These are phyloP conservation scores for Trachelus troglodyta DNA, from an alignment of 2,888 invertebrate genomes.

Conservation along the genomic window DNA sequence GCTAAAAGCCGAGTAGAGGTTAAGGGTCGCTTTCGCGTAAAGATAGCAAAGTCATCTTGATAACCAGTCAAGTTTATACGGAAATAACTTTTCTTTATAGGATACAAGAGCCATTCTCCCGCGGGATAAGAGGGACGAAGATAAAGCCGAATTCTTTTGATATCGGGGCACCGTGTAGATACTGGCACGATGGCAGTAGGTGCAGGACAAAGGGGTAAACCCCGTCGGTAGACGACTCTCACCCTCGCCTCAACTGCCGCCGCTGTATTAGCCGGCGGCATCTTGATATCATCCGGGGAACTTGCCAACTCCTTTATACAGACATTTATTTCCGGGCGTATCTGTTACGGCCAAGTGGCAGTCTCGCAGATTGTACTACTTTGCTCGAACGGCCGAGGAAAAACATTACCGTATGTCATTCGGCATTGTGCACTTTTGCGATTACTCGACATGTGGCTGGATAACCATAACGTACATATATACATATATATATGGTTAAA, in stretches of 20 bases:
- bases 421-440: slow-evolving; percentile 40
- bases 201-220: slow-evolving; percentile 26
- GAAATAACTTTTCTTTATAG: slow-evolving; percentile 58
- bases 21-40: slow-evolving; percentile 26
- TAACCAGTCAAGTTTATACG: slow-evolving; percentile 24
- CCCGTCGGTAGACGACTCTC: slow-evolving; percentile 5
- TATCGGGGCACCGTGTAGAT: slow-evolving; percentile 29
- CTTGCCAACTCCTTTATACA: slow-evolving; percentile 60
- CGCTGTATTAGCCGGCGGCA: slow-evolving; percentile 52
- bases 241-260: neutral
- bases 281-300: slow-evolving; percentile 57
- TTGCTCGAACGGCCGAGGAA: slow-evolving; percentile 20
- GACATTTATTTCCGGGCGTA: slow-evolving; percentile 58
- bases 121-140: slow-evolving; percentile 40
- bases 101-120: slow-evolving; percentile 28
- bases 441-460: slow-evolving; percentile 29
- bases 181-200: slow-evolving; percentile 14
- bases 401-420: slow-evolving; percentile 53
- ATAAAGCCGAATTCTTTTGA: slow-evolving; percentile 48
- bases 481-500: neutral
- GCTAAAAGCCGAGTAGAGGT: slow-evolving; percentile 27
- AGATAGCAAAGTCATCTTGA: slow-evolving; percentile 29
- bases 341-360: slow-evolving; percentile 54
- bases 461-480: neutral
- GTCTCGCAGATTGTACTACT: slow-evolving; percentile 51